phyloP scores from a whole-genome alignment of 2,797 vertebrate genomes.

The Siniperca obscura region DNA sequence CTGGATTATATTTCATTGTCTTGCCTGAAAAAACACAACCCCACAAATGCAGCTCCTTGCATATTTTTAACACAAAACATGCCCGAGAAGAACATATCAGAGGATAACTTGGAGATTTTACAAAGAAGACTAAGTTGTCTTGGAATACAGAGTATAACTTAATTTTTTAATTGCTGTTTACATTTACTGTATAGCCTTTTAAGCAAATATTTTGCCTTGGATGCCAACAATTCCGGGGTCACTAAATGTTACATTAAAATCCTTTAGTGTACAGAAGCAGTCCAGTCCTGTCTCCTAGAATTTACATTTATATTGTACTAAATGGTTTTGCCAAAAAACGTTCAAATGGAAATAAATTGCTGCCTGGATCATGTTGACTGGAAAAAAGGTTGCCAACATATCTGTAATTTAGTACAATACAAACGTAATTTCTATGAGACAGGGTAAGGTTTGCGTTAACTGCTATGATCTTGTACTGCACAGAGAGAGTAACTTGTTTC shows the following conservation, averaged over 20 bases:
- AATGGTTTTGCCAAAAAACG: neutral
- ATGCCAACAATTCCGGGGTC: neutral
- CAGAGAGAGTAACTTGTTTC: neutral
- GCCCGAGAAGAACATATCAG: neutral
- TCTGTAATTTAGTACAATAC: neutral
- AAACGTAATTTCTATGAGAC: neutral
- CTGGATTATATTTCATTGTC: neutral
- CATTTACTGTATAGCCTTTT: neutral
- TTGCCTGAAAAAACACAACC: neutral
- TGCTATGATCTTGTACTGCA: neutral
- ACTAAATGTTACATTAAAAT: neutral
- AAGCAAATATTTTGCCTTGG: neutral
- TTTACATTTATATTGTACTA: neutral
- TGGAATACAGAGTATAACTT: neutral
- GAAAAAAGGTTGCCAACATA: neutral
- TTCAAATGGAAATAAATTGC: neutral
- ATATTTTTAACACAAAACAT: neutral
- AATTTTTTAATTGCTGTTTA: neutral
- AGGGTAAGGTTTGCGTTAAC: neutral
- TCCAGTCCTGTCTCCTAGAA: neutral
- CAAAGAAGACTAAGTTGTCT: neutral
- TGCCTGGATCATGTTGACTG: conserved; percentile 11
- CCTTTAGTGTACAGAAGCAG: neutral
- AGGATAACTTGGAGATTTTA: neutral
- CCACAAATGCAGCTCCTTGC: neutral